phyloP scores from a whole-genome alignment of 2,797 vertebrate genomes.

The Chloroceryle inda region DNA sequence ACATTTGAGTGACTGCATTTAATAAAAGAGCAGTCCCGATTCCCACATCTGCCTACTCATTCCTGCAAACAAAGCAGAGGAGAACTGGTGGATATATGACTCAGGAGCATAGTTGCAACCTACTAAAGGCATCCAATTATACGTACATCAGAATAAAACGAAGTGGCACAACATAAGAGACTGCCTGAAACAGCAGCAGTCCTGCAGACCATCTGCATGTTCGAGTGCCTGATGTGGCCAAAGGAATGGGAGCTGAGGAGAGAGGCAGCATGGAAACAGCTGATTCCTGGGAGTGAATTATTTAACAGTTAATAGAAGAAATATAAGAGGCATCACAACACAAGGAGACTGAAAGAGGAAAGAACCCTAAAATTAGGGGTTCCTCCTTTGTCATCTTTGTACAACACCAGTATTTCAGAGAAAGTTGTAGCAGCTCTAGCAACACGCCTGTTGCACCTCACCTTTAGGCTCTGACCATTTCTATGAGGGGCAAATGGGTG shows the following conservation, averaged over 20 bases:
- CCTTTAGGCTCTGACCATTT: neutral
- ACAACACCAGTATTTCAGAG: neutral
- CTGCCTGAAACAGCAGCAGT: neutral
- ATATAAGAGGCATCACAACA: neutral
- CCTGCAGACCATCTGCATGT: neutral
- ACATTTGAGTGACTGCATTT: neutral
- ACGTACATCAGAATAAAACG: neutral
- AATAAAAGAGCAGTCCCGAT: neutral
- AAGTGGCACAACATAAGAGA: neutral
- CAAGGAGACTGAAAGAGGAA: neutral
- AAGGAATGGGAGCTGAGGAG: neutral
- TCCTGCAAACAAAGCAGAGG: neutral
- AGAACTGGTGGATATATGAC: neutral
- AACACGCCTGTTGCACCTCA: neutral
- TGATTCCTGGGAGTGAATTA: neutral
- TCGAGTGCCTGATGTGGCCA: neutral
- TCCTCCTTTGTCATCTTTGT: neutral
- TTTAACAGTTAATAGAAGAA: neutral
- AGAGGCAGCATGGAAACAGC: neutral
- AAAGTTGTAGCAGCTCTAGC: neutral
- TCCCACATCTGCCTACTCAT: neutral
- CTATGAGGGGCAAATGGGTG: fast-evolving
- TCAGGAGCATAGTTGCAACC: neutral
- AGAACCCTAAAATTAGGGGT: neutral
- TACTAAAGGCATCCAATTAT: neutral